Evolutionary conservation across 2,797 vertebrate genomes (phyloP), one percentile per base, ranked within the genome.

Genomic region (Bovichtus variegatus): DNA sequence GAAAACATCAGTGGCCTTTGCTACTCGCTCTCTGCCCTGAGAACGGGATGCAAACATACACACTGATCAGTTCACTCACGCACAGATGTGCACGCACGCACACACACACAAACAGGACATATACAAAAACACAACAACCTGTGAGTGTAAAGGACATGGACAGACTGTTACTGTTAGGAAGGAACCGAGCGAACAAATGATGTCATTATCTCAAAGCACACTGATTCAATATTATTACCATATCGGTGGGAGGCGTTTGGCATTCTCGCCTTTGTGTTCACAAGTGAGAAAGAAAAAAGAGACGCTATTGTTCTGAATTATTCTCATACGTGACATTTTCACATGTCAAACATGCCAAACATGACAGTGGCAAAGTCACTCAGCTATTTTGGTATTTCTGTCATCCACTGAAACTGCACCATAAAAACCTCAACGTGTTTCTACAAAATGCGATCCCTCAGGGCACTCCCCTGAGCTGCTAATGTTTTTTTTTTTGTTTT

Each of bases 181-280:
- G 53, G 57, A 86, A 65, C 60, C 61, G 55, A 74, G 73, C 71
- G 88, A 87, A 89, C 78, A 93, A 91, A 90, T 85, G 59, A 89
- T 81, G 81, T 91, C 79, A 89, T 89, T 85, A 86, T 89, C 59
- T 85, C 41, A 81, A 75, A 71, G 69, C 55, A 19, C 67, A 80
- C 57, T 51, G 59, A 74, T 81, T 70, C 71, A 80, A 84, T 83
- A 61, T 70, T 68, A 91, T 91, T 92, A 83, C 53, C 81, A 92
- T 84, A 86, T 72, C 73, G 74, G 87, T 89, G 83, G 88, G 90
- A 85, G 78, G 77, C 70, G 31, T 75, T 76, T 83, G 83, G 80
- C 76, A 89, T 93, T 75, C 84, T 62, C 68, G 65, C 62, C 51
- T 80, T 74, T 62, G 64, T 25, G 62, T 63, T 77, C 66, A 62